Evolutionary conservation across 2,113 vertebrate species (phyloP).

Genomic region (Anolis sagrei): DNA sequence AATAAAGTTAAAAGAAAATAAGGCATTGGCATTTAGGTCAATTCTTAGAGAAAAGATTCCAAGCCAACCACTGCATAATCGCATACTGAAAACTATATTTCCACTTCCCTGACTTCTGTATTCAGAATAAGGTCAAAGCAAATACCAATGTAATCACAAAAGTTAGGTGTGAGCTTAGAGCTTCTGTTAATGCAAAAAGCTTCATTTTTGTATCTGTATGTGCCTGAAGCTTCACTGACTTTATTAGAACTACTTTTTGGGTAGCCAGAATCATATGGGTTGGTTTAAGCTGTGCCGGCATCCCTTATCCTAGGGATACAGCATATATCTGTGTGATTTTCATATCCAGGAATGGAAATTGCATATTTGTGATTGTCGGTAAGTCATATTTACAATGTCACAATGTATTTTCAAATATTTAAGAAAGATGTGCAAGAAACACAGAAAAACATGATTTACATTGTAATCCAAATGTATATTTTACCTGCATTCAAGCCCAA

Average conservation of each 20-base stretch:
- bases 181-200: not conserved
- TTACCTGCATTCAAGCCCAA: not conserved
- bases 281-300: not conserved
- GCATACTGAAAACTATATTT: not conserved
- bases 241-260: constrained; percentile 11
- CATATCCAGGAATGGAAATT: constrained; percentile 4
- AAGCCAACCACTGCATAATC: not conserved
- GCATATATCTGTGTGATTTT: not conserved
- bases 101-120: not conserved
- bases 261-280: not conserved
- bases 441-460: not conserved
- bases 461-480: not conserved
- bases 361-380: not conserved
- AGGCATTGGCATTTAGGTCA: not conserved
- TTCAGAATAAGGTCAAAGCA: not conserved
- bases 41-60: not conserved
- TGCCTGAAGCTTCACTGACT: not conserved
- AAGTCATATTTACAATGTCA: not conserved
- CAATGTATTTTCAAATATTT: not conserved
- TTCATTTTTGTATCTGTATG: not conserved
- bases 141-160: not conserved
- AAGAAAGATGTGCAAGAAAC: not conserved
- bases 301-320: not conserved
- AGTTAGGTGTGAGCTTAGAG: not conserved
- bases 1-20: constrained; percentile 7